Base-by-base conservation (phyloP, 1,140 invertebrate genomes). In the Maconellicoccus hirsutus region DNA sequence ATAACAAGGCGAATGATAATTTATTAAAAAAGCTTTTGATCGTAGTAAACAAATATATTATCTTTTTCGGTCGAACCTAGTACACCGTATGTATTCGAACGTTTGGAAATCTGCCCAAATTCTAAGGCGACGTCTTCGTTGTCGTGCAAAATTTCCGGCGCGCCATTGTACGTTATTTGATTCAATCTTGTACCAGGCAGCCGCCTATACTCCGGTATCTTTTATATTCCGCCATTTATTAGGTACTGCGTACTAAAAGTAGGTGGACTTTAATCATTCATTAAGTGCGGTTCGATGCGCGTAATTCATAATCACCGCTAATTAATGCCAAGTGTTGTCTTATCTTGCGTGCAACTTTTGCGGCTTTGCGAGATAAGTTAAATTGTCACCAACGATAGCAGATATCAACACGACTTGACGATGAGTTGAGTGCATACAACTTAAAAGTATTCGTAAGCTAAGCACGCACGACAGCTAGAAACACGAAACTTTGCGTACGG, bases 1-100 rank as follows among this genome's bases (percentile, higher is more conserved):
- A 52, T 19, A 19, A 19, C 42, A 16, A 52, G 42, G 42, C 42
- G 42, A 52, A 52, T 16, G n/a, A 52, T 52, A 52, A 52, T 52
- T 52, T 52, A 52, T 52, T 52, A 52, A 52, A 52, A 52, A 19
- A 52, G 42, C 42, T 52, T 52, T 52, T 52, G 42, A 52, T 52
- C 42, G n/a, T 16, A 52, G 42, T 52, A 6, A 52, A 16, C 42
- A 19, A 16, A 52, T 52, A 52, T 52, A 52, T 33, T 52, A 52
- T 52, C 42, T 16, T 33, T 12, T 19, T 16, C 42, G 42, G 42
- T 52, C 42, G 42, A 52, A 16, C 10, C 16, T 52, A 14, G 42
- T 52, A 19, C n/a, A 52, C 12, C 42, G 42, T 8, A 16, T 52
- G 16, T 16, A 52, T 14, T 52, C 10, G 42, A 52, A 52, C 2